phyloP scores from a whole-genome alignment of 2,113 vertebrate genomes.

The Sylvietta virens region DNA sequence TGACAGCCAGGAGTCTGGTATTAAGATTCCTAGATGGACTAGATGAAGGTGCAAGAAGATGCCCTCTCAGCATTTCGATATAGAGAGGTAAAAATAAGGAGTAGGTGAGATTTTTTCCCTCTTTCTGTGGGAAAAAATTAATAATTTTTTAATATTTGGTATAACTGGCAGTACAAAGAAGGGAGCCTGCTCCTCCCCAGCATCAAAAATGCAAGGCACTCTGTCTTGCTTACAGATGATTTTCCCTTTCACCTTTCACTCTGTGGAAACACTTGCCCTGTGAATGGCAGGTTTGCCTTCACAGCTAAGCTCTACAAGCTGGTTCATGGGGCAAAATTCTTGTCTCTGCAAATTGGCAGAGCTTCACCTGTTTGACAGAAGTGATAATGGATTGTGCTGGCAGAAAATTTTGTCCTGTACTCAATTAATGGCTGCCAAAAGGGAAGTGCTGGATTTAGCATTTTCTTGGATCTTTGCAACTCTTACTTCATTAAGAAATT shows the following conservation, averaged over 20 bases:
- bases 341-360: neutral
- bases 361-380: neutral
- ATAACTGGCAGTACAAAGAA: neutral
- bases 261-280: neutral
- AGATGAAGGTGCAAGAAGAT: neutral
- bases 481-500: constrained; percentile 16
- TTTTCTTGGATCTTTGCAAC: neutral
- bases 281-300: neutral
- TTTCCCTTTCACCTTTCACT: neutral
- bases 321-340: neutral
- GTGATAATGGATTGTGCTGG: neutral
- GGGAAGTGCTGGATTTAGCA: neutral
- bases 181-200: neutral
- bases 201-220: neutral
- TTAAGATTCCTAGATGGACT: neutral
- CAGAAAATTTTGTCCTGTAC: neutral
- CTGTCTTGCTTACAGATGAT: neutral
- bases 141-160: neutral
- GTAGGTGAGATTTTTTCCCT: too few species aligned
- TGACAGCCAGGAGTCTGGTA: neutral
- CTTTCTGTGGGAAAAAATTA: neutral
- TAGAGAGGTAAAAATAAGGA: neutral
- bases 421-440: neutral
- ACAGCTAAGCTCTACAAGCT: neutral
- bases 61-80: neutral